Evolutionary conservation across 2,888 invertebrate genomes (phyloP).

Genomic region (Cartodere bifasciata): DNA sequence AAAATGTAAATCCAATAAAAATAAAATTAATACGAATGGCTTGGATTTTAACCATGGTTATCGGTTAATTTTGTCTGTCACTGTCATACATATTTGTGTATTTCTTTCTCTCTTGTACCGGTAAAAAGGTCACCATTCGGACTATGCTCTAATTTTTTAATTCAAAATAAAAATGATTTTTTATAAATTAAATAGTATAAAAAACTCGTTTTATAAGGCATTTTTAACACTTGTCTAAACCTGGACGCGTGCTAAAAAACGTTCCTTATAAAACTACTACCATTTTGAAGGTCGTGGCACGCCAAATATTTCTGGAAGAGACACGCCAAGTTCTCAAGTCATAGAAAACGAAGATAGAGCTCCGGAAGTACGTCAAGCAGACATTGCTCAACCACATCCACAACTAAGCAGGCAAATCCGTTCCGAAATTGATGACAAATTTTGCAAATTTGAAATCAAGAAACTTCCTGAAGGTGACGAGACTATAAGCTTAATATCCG

Average conservation of each 20-base stretch:
- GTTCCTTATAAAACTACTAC: neutral
- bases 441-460: conserved; percentile 96
- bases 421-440: conserved; percentile 95
- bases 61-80: too few species aligned
- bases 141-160: too few species aligned
- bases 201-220: too few species aligned
- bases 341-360: conserved; percentile 42
- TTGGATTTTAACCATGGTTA: too few species aligned
- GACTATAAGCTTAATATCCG: conserved; percentile 91
- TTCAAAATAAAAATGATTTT: too few species aligned
- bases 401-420: conserved; percentile 61
- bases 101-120: too few species aligned
- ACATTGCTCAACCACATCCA: conserved; percentile 35
- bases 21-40: too few species aligned
- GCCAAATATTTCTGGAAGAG: conserved; percentile 91
- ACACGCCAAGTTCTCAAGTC: conserved; percentile 91
- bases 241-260: neutral
- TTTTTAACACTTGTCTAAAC: too few species aligned
- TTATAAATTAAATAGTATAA: too few species aligned
- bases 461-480: conserved; percentile 71
- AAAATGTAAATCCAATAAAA: too few species aligned
- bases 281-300: conserved; percentile 70
- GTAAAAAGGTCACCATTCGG: too few species aligned
- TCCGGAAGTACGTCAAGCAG: conserved; percentile 23
- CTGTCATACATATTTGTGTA: too few species aligned